phyloP scores from a whole-genome alignment of 2,113 vertebrate species.

The Uria aalge region DNA sequence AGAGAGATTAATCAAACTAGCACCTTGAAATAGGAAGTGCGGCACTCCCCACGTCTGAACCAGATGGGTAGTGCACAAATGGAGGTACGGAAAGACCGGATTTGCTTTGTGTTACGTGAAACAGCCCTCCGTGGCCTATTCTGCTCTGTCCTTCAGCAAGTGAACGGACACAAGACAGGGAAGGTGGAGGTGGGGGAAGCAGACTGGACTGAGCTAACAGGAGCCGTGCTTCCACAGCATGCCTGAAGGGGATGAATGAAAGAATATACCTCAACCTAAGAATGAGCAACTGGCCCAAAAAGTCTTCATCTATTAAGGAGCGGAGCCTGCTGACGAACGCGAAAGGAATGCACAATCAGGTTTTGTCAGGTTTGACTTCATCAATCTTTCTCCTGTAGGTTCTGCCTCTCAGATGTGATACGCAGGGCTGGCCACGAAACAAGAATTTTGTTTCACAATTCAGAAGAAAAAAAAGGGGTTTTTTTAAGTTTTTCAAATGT shows the following conservation, averaged over 20 bases:
- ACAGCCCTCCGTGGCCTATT: neutral
- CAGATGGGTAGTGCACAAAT: neutral
- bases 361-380: slow-evolving; percentile 47
- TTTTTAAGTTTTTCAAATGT: neutral
- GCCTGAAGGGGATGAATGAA: slow-evolving; percentile 20
- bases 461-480: neutral
- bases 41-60: neutral
- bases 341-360: slow-evolving; percentile 52
- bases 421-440: neutral
- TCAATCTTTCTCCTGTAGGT: slow-evolving; percentile 42
- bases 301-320: slow-evolving; percentile 21
- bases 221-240: neutral
- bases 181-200: neutral
- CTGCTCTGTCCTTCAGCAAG: neutral
- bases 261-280: neutral
- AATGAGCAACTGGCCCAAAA: neutral
- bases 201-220: neutral
- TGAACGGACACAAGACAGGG: neutral
- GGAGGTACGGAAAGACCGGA: neutral
- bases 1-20: neutral
- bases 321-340: neutral
- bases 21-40: neutral
- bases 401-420: slow-evolving; percentile 33
- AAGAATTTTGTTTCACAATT: slow-evolving; percentile 18
- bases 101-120: slow-evolving; percentile 1